Evolutionary conservation across 2,797 vertebrate species (phyloP).

Genomic region (Perodicticus potto): DNA sequence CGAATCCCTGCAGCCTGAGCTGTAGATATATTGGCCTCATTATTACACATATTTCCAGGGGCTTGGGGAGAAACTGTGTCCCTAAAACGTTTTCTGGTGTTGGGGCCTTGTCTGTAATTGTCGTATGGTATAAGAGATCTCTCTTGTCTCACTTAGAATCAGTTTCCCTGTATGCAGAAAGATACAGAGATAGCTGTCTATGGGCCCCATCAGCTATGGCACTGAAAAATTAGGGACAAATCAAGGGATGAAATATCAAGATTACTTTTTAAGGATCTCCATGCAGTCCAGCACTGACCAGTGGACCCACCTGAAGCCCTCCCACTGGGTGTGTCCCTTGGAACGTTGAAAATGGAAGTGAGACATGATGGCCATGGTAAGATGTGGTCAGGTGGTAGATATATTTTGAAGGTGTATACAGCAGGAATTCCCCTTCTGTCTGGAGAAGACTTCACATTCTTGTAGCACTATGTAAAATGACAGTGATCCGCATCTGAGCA

Average conservation of each 20-base stretch:
- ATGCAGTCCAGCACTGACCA: neutral
- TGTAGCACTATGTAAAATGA: neutral
- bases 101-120: neutral
- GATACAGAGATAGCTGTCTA: neutral
- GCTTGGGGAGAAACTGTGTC: neutral
- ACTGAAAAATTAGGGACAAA: neutral
- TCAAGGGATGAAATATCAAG: neutral
- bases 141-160: neutral
- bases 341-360: neutral
- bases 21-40: neutral
- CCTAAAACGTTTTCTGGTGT: rapidly evolving
- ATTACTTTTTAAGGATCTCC: neutral
- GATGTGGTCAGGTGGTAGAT: neutral
- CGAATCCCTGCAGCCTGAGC: neutral
- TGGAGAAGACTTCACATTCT: neutral
- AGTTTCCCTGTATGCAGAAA: neutral
- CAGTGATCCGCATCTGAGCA: neutral
- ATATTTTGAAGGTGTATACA: neutral
- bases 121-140: neutral
- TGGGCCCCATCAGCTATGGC: neutral
- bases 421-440: neutral
- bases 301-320: neutral
- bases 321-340: neutral
- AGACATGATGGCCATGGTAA: neutral
- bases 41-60: neutral